Evolutionary conservation across 2,888 invertebrate genomes (phyloP), one percentile per base, ranked within the genome.

Genomic region (Melipona beecheii): DNA sequence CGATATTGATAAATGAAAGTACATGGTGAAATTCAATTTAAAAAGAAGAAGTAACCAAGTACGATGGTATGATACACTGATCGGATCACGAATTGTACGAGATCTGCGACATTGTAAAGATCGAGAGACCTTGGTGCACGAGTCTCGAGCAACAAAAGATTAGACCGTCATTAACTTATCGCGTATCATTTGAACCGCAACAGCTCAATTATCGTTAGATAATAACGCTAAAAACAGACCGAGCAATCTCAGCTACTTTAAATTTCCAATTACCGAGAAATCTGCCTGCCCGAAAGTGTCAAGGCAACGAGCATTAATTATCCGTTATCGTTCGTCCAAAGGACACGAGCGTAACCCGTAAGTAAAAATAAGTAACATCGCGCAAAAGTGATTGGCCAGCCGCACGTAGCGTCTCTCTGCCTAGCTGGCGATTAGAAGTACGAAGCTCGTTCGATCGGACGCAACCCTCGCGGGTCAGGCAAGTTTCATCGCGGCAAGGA

Each of bases 151-250:
- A 9, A 43, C 1, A 43, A 43, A 43, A 43, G 11, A 43, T 43
- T 1, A 11, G 9, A 4, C 11, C 11, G 31, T 54, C 36, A 56
- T 60, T 71, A 58, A 13, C 27, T 6, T 4, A 13, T 21, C 27
- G 24, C 24, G n/a, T 60, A 31, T 69, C 27, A 50, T 27, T 36
- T 43, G 50, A 11, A 2, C 4, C 36, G 52, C 64, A 66, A 71
- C 31, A 31, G 54, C 66, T 62, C 60, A 31, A 66, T 71, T 60
- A 66, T 52, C 65, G 52, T 36, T 36, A 58, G 81, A 81, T 60
- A 81, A 81, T 60, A 81, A 81, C n/a, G 73, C 27, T 49, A 27
- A n/a, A n/a, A n/a, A 64, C 27, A 68, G 56, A 31, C 13, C 56
- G 66, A 9, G 52, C 78, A 27, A 81, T 81, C 74, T 9, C 2